phyloP scores from a whole-genome alignment of 2,888 invertebrate genomes.

The Dinocampus coccinellae region DNA sequence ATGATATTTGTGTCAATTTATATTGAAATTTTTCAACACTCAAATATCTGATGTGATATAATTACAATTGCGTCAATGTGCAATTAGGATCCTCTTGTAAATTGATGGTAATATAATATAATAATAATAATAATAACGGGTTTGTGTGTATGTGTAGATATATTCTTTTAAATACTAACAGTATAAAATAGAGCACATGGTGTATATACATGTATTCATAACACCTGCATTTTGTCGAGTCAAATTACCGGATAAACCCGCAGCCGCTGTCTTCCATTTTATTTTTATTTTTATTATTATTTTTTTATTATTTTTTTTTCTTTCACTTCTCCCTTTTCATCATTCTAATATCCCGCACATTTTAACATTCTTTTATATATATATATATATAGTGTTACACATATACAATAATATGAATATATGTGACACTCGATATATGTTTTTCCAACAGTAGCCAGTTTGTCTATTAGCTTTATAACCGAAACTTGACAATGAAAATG shows the following conservation, averaged over 20 bases:
- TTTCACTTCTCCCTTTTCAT: constrained; percentile 7
- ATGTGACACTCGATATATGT: constrained; percentile 3
- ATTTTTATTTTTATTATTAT: background rate
- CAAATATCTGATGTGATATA: no score
- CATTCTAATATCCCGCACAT: constrained; percentile 11
- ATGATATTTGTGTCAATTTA: no score
- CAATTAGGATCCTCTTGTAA: background rate
- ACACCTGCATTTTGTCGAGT: constrained; percentile 18
- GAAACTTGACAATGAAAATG: constrained; percentile 22
- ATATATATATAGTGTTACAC: constrained; percentile 21
- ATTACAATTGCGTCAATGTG: no score
- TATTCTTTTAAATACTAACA: background rate
- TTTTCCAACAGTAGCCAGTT: background rate
- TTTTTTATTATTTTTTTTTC: background rate
- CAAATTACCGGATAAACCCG: constrained; percentile 15
- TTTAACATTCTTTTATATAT: background rate
- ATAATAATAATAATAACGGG: background rate
- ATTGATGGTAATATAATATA: background rate
- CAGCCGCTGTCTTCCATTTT: constrained; percentile 3
- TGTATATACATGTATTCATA: background rate
- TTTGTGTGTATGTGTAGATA: background rate
- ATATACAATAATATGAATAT: no score
- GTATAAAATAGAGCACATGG: background rate
- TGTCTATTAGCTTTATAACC: constrained; percentile 28
- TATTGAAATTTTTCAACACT: no score